Conservation (phyloP, 2,113 vertebrate species). For the Prinia subflava region DNA sequence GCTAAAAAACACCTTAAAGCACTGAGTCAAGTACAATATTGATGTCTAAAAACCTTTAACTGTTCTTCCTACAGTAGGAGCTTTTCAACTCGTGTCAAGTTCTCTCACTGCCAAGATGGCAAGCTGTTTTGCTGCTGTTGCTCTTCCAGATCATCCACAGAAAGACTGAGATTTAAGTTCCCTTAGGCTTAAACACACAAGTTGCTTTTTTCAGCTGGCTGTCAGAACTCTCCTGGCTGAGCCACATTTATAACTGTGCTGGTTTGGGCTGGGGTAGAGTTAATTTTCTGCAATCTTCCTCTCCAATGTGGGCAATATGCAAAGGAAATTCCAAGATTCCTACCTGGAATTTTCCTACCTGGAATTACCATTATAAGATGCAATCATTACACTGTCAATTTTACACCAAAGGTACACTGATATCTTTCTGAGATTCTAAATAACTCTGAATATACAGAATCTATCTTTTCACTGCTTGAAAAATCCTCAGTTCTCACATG, state of each 20-base stretch:
- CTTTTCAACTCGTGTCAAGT: neutral
- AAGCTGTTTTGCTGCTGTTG: neutral
- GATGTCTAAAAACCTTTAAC: neutral
- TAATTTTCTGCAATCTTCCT: neutral
- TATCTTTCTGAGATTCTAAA: neutral
- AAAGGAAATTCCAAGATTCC: neutral
- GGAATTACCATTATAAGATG: neutral
- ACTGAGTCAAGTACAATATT: neutral
- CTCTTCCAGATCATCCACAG: neutral
- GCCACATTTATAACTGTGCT: neutral
- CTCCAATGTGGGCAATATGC: fast-evolving
- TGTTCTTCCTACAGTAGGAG: neutral
- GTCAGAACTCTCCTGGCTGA: neutral
- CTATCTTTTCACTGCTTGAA: neutral
- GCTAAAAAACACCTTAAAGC: neutral
- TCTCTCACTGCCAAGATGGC: neutral
- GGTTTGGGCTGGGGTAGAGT: neutral
- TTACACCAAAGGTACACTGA: neutral
- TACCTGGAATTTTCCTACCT: neutral
- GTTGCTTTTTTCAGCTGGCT: neutral
- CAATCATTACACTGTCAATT: neutral
- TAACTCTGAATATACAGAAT: neutral
- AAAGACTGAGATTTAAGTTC: neutral
- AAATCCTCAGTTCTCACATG: neutral
- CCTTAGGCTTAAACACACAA: neutral